phyloP scores from a whole-genome alignment of 2,797 vertebrate genomes.

The Vipera latastei region DNA sequence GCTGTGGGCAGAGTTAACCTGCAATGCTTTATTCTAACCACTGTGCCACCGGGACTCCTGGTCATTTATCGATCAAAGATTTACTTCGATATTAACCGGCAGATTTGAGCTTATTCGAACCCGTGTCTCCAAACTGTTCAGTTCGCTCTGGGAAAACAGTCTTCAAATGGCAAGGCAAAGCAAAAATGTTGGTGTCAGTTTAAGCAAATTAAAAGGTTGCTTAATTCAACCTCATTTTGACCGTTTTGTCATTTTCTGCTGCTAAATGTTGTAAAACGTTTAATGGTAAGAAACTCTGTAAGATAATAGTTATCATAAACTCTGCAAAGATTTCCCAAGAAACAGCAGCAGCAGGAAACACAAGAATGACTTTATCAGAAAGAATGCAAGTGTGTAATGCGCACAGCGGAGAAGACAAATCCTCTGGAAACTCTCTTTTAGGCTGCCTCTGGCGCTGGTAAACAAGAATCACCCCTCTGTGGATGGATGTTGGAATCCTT shows the following conservation, averaged over 20 bases:
- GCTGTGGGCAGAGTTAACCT: neutral
- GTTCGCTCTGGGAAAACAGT: neutral
- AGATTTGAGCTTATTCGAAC: neutral
- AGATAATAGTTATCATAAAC: neutral
- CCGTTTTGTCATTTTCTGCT: neutral
- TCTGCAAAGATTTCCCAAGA: conserved; percentile 3
- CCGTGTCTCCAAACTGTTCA: neutral
- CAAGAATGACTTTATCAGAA: neutral
- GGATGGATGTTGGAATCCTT: neutral
- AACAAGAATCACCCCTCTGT: neutral
- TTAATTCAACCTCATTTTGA: neutral
- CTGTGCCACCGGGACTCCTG: neutral
- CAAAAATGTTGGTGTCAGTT: neutral
- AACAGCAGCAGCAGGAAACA: neutral
- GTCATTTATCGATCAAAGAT: neutral
- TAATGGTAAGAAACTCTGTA: neutral
- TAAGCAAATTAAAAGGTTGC: neutral
- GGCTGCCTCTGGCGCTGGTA: neutral
- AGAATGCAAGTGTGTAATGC: neutral
- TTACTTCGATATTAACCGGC: neutral
- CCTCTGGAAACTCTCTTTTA: neutral
- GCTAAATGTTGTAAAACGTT: neutral
- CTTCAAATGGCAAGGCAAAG: neutral
- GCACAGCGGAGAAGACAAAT: neutral
- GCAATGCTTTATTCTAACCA: neutral